These are phyloP conservation scores for Nothoprocta pentlandii DNA, from an alignment of 2,113 vertebrate genomes.

Conservation along the genomic window DNA sequence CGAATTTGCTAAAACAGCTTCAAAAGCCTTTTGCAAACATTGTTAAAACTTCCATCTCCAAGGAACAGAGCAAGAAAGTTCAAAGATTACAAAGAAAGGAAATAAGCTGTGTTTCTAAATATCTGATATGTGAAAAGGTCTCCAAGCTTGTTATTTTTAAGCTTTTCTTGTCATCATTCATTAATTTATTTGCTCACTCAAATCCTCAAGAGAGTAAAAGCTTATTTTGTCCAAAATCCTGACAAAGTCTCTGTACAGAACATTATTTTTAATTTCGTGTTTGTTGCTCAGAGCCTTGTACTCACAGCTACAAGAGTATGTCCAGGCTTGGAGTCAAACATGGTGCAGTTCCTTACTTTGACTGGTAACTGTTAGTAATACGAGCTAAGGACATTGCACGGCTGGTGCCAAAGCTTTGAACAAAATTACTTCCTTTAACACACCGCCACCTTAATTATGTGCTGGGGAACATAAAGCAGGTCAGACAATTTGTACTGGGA, in stretches of 20 bases:
- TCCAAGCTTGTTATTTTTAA: conserved; percentile 27
- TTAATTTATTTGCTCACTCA: conserved; percentile 51
- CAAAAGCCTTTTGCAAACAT: background rate
- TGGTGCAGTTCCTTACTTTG: conserved; percentile 75
- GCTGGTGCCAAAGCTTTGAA: conserved; percentile 91
- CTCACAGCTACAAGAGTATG: conserved; percentile 30
- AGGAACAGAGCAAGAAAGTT: background rate
- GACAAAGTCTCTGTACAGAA: conserved; percentile 8
- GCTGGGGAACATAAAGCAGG: conserved; percentile 92
- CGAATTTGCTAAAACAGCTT: background rate
- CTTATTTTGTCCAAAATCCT: conserved; percentile 17
- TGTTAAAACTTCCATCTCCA: background rate
- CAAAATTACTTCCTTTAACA: conserved; percentile 95
- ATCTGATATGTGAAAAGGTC: background rate
- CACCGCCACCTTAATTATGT: conserved; percentile 92
- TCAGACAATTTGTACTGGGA: conserved; percentile 93
- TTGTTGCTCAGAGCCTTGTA: background rate
- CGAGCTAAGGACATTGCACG: conserved; percentile 84
- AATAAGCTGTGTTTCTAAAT: conserved; percentile 10
- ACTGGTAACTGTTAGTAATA: conserved; percentile 85
- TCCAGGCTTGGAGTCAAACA: conserved; percentile 74
- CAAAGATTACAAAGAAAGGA: background rate
- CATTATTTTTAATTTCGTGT: conserved; percentile 32
- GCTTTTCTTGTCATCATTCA: conserved; percentile 48
- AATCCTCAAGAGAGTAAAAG: conserved; percentile 3